Evolutionary conservation across 2,888 invertebrate species (phyloP), one percentile per base, ranked within the genome.

Genomic region (Synergus japonicus): DNA sequence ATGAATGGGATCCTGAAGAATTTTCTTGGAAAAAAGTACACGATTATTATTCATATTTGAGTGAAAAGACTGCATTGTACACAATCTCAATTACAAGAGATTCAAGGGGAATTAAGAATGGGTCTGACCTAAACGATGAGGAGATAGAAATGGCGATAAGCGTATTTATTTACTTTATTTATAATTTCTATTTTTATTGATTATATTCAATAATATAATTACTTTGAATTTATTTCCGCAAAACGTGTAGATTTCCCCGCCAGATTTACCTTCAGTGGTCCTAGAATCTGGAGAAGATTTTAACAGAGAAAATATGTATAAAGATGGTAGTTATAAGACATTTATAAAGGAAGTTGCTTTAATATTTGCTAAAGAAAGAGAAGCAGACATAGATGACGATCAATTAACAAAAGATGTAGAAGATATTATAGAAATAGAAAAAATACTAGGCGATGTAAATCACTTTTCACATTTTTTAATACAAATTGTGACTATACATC

Each of bases 21-120:
- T 82, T 86, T 29, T 78, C 78, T 4, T 89, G 89, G 89, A 85
- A 86, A 80, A 79, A 69, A 18, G 83, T 89, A n/a, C 88, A 88
- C n/a, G 78, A 83, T 69, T 82, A 84, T 78, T 89, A 89, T 54
- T 65, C 82, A 76, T 79, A 64, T 60, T 18, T 67, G 18, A 18
- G 9, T 44, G 1, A 18, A n/a, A 18, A 1, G 12, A 5, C 43
- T 9, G 18, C 69, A 76, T 49, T 85, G n/a, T 78, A 69, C 18
- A 43, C 66, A 8, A 0, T 66, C 10, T 67, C 41, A 18, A 15
- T 41, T 18, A 4, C 7, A 22, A 37, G 0, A 7, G 37, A 37
- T 37, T 7, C 5, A 37, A 37, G 37, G 37, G 37, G 37, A 37
- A 37, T 37, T 37, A 7, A 37, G 5, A 4, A 37, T 7, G 5